These are phyloP conservation scores for Cygnus buccinator DNA, from an alignment of 2,113 vertebrate species.

Conservation along the genomic window DNA sequence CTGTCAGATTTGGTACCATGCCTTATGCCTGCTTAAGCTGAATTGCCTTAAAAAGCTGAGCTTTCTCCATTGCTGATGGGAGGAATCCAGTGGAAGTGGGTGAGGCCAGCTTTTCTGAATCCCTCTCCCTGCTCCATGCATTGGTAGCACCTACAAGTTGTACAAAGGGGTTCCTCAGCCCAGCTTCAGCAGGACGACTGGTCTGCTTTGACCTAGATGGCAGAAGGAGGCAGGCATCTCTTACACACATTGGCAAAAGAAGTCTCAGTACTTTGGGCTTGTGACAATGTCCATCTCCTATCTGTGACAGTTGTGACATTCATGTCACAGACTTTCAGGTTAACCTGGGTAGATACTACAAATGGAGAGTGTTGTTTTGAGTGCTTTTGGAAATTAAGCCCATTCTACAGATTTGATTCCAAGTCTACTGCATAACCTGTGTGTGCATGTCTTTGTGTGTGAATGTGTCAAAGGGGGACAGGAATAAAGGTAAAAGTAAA, in stretches of 20 bases:
- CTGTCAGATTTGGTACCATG: not conserved
- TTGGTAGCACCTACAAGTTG: not conserved
- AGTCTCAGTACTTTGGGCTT: not conserved
- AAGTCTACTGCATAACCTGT: not conserved
- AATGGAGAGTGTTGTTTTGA: not conserved
- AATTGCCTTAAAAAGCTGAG: not conserved
- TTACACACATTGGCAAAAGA: not conserved
- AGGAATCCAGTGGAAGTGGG: not conserved
- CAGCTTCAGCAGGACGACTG: not conserved
- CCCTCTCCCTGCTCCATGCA: not conserved
- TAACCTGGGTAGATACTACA: not conserved
- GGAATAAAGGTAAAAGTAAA: not conserved
- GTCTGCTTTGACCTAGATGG: not conserved
- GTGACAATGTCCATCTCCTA: not conserved
- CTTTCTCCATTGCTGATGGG: not conserved
- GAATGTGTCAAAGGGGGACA: not conserved
- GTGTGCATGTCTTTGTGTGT: accelerated
- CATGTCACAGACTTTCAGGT: not conserved
- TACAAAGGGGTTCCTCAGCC: not conserved
- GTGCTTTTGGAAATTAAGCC: not conserved
- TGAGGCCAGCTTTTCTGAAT: not conserved
- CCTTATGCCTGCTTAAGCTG: constrained; percentile 13
- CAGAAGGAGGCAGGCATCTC: not conserved
- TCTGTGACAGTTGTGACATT: not conserved
- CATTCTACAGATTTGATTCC: not conserved